Base-by-base conservation (phyloP, 2,113 vertebrate genomes). In the Delphinapterus leucas region DNA sequence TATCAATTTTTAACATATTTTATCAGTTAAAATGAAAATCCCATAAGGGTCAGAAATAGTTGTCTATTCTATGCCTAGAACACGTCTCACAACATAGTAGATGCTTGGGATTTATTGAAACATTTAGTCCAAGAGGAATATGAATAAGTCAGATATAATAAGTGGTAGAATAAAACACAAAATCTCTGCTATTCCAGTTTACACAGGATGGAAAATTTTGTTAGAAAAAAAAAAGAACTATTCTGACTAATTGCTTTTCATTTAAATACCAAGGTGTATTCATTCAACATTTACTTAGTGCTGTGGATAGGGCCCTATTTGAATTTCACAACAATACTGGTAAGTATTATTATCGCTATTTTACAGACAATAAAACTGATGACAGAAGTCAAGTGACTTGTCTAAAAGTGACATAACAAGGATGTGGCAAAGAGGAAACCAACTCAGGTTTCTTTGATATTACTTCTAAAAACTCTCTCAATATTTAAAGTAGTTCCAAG, bases 21-120 rank as follows among this genome's bases (percentile, higher is more conserved):
- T 71, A 93, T 9, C 58, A 63, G 47, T 91, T 96, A 90, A 95
- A 88, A 88, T 84, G 44, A 87, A 94, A 97, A 93, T 23, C 6
- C 12, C 33, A 15, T 25, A 82, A 53, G 15, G 10, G 18, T 55
- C 28, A 91, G 28, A 94, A 67, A 53, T 17, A 89, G 74, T 23
- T 33, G 9, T 55, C 36, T 68, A 44, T 20, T 88, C 33, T 90
- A 55, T 63, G 25, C 49, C 44, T 36, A 55, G 18, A 95, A 81
- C 5, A 92, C 8, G 23, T n/a, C 47, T 38, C 88, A 13, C 15
- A 28, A 67, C 33, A 92, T 18, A 74, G 33, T 38, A 79, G 21
- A 41, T 55, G 25, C 15, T 67, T 93, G 44, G 41, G 36, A 91
- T 82, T 93, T 95, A 71, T 20, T 95, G 31, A 92, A 82, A 81